Percentiles rank a stretch among this genome's conserved stretches.
phyloP scores from a whole-genome alignment of 2,113 vertebrate species.

The Cisticola juncidis region DNA sequence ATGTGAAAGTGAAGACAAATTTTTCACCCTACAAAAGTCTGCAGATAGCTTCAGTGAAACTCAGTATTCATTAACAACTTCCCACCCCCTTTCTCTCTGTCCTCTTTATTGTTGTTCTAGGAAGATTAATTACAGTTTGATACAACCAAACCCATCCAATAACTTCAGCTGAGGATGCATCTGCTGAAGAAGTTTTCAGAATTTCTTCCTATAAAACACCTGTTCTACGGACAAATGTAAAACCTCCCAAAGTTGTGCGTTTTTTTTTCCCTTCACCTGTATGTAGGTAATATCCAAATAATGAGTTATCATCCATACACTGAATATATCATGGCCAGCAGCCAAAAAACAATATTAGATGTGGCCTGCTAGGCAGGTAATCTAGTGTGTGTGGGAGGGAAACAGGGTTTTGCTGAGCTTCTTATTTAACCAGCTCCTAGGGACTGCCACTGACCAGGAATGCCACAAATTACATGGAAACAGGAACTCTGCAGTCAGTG shows the following conservation, averaged over 20 bases:
- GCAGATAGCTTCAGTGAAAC: background rate
- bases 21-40: background rate
- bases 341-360: background rate
- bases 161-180: background rate
- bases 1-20: background rate
- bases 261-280: background rate
- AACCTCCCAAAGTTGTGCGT: rapidly evolving
- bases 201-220: background rate
- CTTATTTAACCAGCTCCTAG: background rate
- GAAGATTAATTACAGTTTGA: background rate
- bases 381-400: background rate
- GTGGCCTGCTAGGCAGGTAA: background rate
- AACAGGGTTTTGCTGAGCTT: background rate
- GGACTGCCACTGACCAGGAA: background rate
- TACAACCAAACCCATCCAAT: background rate
- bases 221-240: background rate
- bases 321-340: background rate
- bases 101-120: background rate
- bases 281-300: background rate
- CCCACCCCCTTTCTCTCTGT: background rate
- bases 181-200: background rate
- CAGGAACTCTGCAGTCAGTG: background rate
- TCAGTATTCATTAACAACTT: background rate
- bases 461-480: background rate
- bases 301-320: background rate